Base-by-base conservation (phyloP, 2,888 invertebrate species). In the Aricia artaxerxes region DNA sequence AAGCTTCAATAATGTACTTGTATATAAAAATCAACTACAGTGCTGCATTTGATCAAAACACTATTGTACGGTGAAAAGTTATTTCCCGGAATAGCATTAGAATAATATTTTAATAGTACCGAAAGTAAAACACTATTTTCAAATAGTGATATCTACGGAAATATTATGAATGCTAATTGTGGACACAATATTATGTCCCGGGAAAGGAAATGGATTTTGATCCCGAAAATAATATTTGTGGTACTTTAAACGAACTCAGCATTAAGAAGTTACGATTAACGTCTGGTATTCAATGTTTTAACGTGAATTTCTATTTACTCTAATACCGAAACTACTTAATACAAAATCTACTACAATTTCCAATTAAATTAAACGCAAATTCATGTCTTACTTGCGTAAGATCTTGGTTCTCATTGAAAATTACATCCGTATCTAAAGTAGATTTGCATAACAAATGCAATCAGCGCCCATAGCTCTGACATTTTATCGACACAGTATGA, bases 401-500 rank as follows among this genome's bases (percentile, higher is more conserved):
- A 69, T 35, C 64, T 64, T 11, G 64, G 69, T 69, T 16, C 13
- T 69, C 31, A 11, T 64, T 69, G 69, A 13, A 69, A 69, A 69
- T 69, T 35, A 13, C 13, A 69, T 38, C 31, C 73, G 49, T 49
- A 31, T 44, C 73, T 75, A 44, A 75, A 49, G 75, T 75, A 13
- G n/a, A 75, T 75, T 49, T 75, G 75, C 75, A 75, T 75, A 24
- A 75, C 75, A 75, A 75, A 75, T 75, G 49, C 49, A 75, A 75
- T 75, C 75, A 75, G 49, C 31, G 31, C 49, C n/a, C 75, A 75
- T 75, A 4, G 49, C 69, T 69, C 69, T 69, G 38, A 69, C 35
- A 69, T 69, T 69, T 16, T 16, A 69, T 13, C 35, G 35, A 69
- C 69, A 31, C 35, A 4, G 11, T 69, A 75, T 75, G 44, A 75